These are phyloP conservation scores for Belgica antarctica DNA, from an alignment of 2,888 invertebrate species.

Conservation along the genomic window DNA sequence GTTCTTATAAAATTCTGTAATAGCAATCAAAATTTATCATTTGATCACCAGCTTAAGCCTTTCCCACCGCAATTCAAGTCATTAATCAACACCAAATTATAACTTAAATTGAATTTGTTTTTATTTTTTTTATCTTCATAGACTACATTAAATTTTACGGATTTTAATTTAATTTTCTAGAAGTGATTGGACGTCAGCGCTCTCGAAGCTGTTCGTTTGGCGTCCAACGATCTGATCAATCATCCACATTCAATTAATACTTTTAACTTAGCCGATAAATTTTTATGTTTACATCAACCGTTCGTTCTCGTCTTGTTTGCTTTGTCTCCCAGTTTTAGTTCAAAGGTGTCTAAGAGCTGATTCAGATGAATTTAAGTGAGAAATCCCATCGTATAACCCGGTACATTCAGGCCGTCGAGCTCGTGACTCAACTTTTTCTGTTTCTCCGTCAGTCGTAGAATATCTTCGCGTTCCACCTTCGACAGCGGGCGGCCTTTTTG, in stretches of 20 bases:
- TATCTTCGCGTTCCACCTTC: conserved; percentile 77
- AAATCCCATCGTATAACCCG: conserved; percentile 44
- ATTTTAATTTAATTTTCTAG: no score
- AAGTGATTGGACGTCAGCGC: no score
- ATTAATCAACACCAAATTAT: no score
- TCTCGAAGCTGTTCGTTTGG: no score
- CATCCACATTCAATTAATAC: conserved; percentile 12
- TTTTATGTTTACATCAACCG: background rate
- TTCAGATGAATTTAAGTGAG: conserved; percentile 24
- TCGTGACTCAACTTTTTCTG: conserved; percentile 56
- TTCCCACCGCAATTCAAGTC: no score
- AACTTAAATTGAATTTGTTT: background rate
- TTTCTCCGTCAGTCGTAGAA: conserved; percentile 70
- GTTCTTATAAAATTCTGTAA: no score
- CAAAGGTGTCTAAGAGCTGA: background rate
- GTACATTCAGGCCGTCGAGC: conserved; percentile 49
- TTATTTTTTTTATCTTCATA: background rate
- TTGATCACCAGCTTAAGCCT: no score
- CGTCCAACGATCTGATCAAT: no score
- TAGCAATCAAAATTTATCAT: no score
- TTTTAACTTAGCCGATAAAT: background rate
- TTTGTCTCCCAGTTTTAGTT: background rate
- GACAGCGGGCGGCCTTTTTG: conserved; percentile 77
- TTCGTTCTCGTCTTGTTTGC: background rate
- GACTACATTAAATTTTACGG: background rate